A percentile compares a stretch with the other conserved stretches of the same genome.
phyloP scores from a whole-genome alignment of 2,113 vertebrate genomes.

The mouse (Mus musculus) region GRCm39 chr12:100681001-100681500 shows the following conservation, averaged over 20 bases:
- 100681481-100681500: not conserved
- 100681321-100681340: not conserved
- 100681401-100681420: slow-evolving; percentile 44
- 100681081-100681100: slow-evolving; percentile 26
- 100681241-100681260: not conserved
- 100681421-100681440: not conserved
- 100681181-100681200: not conserved
- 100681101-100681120: not conserved
- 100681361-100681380: not conserved
- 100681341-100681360: not conserved
- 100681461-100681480: not conserved
- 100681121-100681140: slow-evolving; percentile 1
- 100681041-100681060: not conserved
- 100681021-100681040: not conserved
- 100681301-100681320: not conserved
- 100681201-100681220: not conserved
- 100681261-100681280: too few species aligned
- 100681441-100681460: not conserved
- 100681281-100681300: too few species aligned
- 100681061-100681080: not conserved
- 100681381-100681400: slow-evolving; percentile 18
- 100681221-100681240: not conserved
- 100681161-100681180: not conserved
- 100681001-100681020: not conserved
- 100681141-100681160: not conserved